Evolutionary conservation across 92 coral and sea anemone genomes (phyloP).

Genomic region (Phenganax marumi): DNA sequence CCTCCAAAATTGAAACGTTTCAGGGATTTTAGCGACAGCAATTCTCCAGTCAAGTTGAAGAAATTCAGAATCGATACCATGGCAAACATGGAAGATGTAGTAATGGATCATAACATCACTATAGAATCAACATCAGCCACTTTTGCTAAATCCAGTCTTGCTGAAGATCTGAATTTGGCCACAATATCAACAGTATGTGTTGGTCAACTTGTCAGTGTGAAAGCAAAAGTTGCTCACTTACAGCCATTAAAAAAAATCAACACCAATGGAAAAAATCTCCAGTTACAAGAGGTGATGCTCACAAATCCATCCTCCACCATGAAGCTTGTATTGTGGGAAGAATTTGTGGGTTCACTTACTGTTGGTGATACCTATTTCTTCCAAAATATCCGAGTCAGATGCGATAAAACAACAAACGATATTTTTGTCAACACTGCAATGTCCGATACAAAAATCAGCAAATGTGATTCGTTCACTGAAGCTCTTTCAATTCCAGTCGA

Average conservation of each 20-base stretch:
- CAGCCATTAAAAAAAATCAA: background rate
- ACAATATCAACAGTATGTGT: slow-evolving; percentile 12
- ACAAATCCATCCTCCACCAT: background rate
- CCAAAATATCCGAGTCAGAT: slow-evolving; percentile 30
- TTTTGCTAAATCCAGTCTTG: background rate
- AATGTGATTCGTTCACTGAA: slow-evolving; percentile 19
- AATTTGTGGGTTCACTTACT: background rate
- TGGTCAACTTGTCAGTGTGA: slow-evolving; percentile 7
- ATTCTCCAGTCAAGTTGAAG: background rate
- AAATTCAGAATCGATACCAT: slow-evolving; percentile 1
- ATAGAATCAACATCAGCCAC: background rate
- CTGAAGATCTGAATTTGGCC: background rate
- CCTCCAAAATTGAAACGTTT: background rate
- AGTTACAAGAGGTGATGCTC: background rate
- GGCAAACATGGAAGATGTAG: background rate
- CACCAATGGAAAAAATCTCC: background rate
- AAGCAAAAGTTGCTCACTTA: background rate
- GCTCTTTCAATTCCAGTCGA: slow-evolving; percentile 27
- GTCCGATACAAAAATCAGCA: slow-evolving; percentile 27
- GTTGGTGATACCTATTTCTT: background rate
- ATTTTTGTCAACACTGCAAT: slow-evolving; percentile 46
- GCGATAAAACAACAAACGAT: slow-evolving; percentile 33
- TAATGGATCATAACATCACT: background rate
- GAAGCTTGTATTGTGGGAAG: slow-evolving; percentile 7
- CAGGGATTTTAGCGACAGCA: background rate